Evolutionary conservation across 2,797 vertebrate species (phyloP), one percentile per base, ranked within the genome.

Genomic region (Chaenodraco wilsoni): DNA sequence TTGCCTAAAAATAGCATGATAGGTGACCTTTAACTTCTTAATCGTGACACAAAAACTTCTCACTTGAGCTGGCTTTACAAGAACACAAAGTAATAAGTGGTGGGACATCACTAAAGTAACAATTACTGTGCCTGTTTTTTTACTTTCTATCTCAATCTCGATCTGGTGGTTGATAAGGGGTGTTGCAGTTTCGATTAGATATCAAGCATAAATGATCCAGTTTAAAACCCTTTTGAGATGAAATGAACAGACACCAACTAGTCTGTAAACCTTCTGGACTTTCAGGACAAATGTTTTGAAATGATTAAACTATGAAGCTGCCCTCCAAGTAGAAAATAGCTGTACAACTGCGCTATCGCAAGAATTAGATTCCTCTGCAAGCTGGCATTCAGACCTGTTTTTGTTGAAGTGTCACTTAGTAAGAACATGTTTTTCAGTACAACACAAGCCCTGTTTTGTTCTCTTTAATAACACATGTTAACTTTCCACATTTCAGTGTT

Each of bases 201-300:
- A 45, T 54, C 4, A 54, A n/a, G 40, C 61, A 37, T 13, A 16
- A 33, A 27, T 67, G 44, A 31, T 49, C 3, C 14, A 21, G 33
- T 69, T 57, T 51, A 33, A 68, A 65, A 45, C 9, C 7, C 27
- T 31, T 45, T 31, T 16, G 4, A 72, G 48, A 46, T 23, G 9
- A 69, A 41, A 23, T 31, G 1, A 50, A 50, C 54, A 19, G 12
- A 45, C 21, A 12, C 63, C 65, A 46, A 49, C 58, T 12, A 19
- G 23, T 52, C 15, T 54, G 60, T 49, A 16, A 56, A 69, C 33
- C 66, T 51, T 45, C 56, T 56, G 64, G 37, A 55, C 44, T 37
- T 44, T 72, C 59, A 41, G 56, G 31, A 54, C 17, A 21, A 63
- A 73, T 58, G 63, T 60, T 76, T 69, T 65, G 9, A 77, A 72